Evolutionary conservation across 2,888 invertebrate genomes (phyloP), one percentile per base, ranked within the genome.

Genomic region (Boloria selene): DNA sequence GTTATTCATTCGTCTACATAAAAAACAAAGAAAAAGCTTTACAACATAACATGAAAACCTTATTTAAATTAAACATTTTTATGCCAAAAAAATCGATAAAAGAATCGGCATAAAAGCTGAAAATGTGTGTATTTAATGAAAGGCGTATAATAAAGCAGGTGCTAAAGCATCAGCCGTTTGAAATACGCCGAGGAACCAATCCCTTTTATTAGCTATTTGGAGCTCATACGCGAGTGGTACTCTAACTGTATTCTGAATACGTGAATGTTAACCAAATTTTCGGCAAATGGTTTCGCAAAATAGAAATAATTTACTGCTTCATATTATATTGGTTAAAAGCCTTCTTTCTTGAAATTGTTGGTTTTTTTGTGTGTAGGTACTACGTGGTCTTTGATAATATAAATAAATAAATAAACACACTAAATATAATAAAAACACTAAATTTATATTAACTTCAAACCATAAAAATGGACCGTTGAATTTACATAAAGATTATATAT

Each of bases 201-300:
- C 73, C 74, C 73, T 77, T 81, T 82, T 81, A 81, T 81, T 78
- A 77, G 75, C 79, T 78, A 74, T 74, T 70, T 77, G 75, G 73
- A 79, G 75, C 76, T 76, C 75, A 73, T 80, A 77, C 52, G 53
- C 52, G 55, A 26, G 49, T 26, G 44, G 49, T 62, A 47, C 47
- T 42, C 60, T 65, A 59, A 59, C 62, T 62, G 52, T 68, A 62
- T 65, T 45, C 58, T 17, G 49, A 58, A 59, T 45, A 62, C 58
- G 45, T 42, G 49, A 52, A 52, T 52, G 38, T 49, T n/a, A 13
- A 38, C 44, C 14, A 45, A 26, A 54, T 61, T 54, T 61, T 54
- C 47, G 6, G 47, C n/a, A 54, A 26, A 47, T 31, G 53, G 31
- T 50, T 47, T 31, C 44, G 26, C n/a, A 26, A 51, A 50, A 26